Evolutionary conservation across 2,113 vertebrate genomes (phyloP), one percentile per base, ranked within the genome.

Genomic region (Scolopax mira): DNA sequence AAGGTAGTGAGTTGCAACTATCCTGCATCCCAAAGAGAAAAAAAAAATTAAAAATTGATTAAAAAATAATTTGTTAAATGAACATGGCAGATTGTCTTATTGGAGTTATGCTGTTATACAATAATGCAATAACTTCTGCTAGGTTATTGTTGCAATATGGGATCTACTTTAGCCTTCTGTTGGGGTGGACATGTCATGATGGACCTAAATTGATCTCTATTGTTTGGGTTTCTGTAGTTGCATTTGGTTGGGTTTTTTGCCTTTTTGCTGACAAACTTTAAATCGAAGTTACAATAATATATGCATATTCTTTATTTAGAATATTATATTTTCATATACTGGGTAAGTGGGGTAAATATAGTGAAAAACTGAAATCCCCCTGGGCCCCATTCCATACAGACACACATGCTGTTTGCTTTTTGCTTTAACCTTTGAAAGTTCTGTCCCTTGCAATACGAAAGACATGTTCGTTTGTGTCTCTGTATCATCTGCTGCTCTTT

Each of bases 151-250:
- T 71, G 18, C 39, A 75, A 70, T 12, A 13, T 28, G 7, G 30
- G 7, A 28, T 62, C 7, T 35, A 8, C 61, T 89, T 75, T 57
- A 85, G 8, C 2, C 3, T 28, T 25, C 7, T n/a, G 2, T 54
- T 46, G 39, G 35, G n/a, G 24, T 1, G 3, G 31, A 85, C 17
- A 3, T 13, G 14, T 79, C 41, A 12, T 44, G 37, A 44, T 54
- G 14, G 27, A n/a, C 22, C 7, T 58, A 13, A n/a, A 33, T 31
- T 0, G 0, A 28, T 35, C 61, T 70, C 33, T 77, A 1, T 77
- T 67, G 14, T 67, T 82, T 67, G 62, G 3, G 1, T 51, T 93
- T 69, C 49, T 22, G 2, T 27, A 33, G 22, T 79, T 82, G 22
- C 7, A 10, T 65, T 79, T 71, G 13, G 5, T 52, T 52, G 51